These are phyloP conservation scores for Callyntrura guangdongensis DNA, from an alignment of 2,888 invertebrate species.

Conservation along the genomic window DNA sequence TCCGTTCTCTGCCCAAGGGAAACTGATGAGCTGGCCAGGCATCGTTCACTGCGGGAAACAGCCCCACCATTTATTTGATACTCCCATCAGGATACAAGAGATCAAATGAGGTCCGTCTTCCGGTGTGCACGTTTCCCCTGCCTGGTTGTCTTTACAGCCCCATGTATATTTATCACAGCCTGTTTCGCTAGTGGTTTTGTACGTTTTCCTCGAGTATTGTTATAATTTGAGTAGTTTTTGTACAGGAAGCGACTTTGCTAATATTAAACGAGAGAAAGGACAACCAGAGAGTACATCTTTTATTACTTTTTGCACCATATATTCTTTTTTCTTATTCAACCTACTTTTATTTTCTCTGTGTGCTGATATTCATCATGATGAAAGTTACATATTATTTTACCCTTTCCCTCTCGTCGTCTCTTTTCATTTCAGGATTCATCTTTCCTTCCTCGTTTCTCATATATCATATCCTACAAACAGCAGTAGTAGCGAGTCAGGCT, in stretches of 20 bases:
- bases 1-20: no score
- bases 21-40: no score
- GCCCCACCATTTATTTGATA: no score
- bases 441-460: slow-evolving; percentile 33
- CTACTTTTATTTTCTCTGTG: background rate
- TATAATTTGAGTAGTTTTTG: background rate
- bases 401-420: slow-evolving; percentile 8
- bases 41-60: no score
- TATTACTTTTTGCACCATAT: slow-evolving; percentile 1
- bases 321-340: background rate
- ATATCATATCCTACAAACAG: slow-evolving; percentile 25
- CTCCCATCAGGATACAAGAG: no score
- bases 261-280: slow-evolving; percentile 6
- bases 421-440: slow-evolving; percentile 11
- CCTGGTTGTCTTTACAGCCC: no score
- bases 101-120: no score
- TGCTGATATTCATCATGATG: slow-evolving; percentile 11
- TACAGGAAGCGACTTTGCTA: background rate
- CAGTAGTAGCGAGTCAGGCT: background rate
- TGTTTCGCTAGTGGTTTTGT: no score
- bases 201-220: background rate
- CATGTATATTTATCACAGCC: no score
- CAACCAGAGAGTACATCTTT: background rate
- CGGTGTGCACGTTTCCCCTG: no score
- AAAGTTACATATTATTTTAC: slow-evolving; percentile 8